Percentiles rank a stretch among this genome's conserved stretches.
phyloP scores from a whole-genome alignment of 2,113 vertebrate species.

The Lycaon pictus region DNA sequence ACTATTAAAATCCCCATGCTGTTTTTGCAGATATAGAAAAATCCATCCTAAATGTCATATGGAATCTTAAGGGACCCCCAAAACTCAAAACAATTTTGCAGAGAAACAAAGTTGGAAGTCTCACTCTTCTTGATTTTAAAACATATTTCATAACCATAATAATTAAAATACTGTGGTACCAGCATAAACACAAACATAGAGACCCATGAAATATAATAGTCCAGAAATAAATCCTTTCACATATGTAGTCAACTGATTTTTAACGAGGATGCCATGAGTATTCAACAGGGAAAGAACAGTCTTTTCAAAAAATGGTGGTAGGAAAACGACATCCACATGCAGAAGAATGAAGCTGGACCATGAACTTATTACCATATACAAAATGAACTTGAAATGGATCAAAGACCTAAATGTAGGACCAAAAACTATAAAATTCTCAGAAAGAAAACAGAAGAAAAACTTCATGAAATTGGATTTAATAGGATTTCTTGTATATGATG shows the following conservation, averaged over 20 bases:
- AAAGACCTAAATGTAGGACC: neutral
- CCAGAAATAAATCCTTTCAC: neutral
- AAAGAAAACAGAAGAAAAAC: neutral
- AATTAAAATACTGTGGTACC: no score
- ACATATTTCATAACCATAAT: neutral
- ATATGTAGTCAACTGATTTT: neutral
- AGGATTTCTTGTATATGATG: neutral
- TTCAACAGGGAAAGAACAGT: neutral
- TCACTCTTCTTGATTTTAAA: neutral
- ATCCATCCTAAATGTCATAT: neutral
- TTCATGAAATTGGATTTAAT: neutral
- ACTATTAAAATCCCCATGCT: neutral
- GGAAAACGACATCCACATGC: neutral
- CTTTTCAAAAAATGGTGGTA: neutral
- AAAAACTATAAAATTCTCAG: neutral
- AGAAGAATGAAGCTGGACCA: neutral
- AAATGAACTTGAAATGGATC: neutral
- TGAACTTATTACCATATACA: neutral
- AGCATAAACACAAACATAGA: neutral
- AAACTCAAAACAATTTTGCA: neutral
- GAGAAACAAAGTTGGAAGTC: no score
- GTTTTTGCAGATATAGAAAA: neutral
- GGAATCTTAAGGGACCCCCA: neutral
- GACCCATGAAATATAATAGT: no score
- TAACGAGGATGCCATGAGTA: neutral